phyloP scores from a whole-genome alignment of 2,797 vertebrate genomes.

The Zonotrichia albicollis region DNA sequence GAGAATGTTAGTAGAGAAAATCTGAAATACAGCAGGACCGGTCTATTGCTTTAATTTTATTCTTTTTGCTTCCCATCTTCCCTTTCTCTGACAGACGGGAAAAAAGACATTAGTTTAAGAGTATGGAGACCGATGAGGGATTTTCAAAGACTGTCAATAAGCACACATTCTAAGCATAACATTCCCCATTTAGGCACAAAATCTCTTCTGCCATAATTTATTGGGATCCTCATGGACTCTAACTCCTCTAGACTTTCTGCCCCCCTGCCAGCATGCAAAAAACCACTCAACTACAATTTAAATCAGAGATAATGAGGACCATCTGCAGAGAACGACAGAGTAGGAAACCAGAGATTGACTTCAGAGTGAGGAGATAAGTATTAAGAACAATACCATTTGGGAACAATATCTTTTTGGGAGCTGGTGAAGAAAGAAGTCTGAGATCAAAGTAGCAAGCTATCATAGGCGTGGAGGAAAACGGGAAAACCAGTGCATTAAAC shows the following conservation, averaged over 20 bases:
- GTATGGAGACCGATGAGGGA: not conserved
- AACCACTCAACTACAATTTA: not conserved
- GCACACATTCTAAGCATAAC: not conserved
- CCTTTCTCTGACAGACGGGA: not conserved
- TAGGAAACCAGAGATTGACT: not conserved
- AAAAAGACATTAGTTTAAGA: not conserved
- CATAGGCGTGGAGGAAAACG: not conserved
- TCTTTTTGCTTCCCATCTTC: not conserved
- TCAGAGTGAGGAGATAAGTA: not conserved
- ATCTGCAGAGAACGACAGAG: not conserved
- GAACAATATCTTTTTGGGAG: not conserved
- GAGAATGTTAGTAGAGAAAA: not conserved
- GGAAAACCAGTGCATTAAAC: not conserved
- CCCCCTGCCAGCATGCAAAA: rapidly evolving
- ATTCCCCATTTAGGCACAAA: not conserved
- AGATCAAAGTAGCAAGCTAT: not conserved
- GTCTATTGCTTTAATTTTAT: not conserved
- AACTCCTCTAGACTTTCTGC: not conserved
- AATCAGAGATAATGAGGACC: not conserved
- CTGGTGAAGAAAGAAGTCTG: not conserved
- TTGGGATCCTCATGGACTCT: not conserved
- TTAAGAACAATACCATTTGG: not conserved
- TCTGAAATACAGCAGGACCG: not conserved
- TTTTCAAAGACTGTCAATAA: not conserved
- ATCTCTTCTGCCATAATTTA: not conserved